Evolutionary conservation across 2,113 vertebrate species (phyloP).

Genomic region (Oryzias woworae): DNA sequence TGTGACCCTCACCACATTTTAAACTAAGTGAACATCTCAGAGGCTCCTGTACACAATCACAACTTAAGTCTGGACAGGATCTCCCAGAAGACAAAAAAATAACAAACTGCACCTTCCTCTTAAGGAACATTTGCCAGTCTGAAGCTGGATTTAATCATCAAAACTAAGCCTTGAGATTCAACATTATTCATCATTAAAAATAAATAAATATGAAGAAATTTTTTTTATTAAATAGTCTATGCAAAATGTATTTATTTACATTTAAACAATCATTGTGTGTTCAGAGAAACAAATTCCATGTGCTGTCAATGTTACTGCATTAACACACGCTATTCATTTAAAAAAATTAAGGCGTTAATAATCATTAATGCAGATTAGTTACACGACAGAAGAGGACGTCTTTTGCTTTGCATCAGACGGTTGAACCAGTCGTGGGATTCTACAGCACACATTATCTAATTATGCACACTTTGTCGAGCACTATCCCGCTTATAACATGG

Average conservation of each 20-base stretch:
- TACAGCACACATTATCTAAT: too few relatives aligned
- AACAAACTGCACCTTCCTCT: constrained; percentile 72
- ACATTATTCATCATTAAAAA: constrained; percentile 37
- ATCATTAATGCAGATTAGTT: too few relatives aligned
- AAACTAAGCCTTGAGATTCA: constrained; percentile 61
- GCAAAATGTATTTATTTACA: too few relatives aligned
- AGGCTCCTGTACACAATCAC: constrained; percentile 76
- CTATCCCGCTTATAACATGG: too few relatives aligned
- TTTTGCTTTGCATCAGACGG: too few relatives aligned
- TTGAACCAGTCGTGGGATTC: too few relatives aligned
- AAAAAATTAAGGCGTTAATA: too few relatives aligned
- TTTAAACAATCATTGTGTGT: background rate
- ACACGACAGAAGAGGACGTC: too few relatives aligned
- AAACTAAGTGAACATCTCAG: constrained; percentile 77
- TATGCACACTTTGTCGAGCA: too few relatives aligned
- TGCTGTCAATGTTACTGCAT: too few relatives aligned
- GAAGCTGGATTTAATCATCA: constrained; percentile 62
- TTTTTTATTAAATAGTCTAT: too few relatives aligned
- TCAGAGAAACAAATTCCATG: background rate
- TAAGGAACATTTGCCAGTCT: constrained; percentile 46
- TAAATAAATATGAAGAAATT: too few relatives aligned
- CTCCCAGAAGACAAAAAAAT: constrained; percentile 42
- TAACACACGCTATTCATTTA: background rate
- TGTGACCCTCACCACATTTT: constrained; percentile 69
- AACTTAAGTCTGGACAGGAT: constrained; percentile 37